Base-by-base conservation (phyloP, 2,888 invertebrate species). In the Agrypnus murinus region DNA sequence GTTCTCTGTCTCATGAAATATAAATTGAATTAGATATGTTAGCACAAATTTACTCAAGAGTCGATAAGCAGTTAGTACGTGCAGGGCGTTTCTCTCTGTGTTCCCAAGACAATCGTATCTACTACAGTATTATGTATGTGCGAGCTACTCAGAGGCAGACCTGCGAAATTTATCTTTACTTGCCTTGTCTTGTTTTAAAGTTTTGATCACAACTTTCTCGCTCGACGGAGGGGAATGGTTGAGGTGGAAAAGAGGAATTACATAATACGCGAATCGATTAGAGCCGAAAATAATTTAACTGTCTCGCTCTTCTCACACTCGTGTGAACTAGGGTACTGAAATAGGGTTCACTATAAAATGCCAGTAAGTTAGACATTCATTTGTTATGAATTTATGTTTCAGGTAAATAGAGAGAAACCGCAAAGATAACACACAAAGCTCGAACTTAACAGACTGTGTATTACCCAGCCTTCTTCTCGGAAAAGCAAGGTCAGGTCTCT, bases 11-110 rank as follows among this genome's bases (percentile, higher is more conserved):
- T 67, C 69, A 58, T 74, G 68, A 74, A 74, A 74, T 72, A 73
- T 73, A 71, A 71, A 74, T 73, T 74, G 73, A 74, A 74, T 74
- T 73, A 69, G 73, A 69, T 73, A 69, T 74, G 68, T 72, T 71
- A 43, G 66, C 60, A 46, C 63, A 73, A 74, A 72, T 72, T 70
- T 69, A 62, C 62, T 65, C 62, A 65, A 68, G 57, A 70, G 71
- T 66, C 72, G 65, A 74, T 72, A 68, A 74, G 70, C 70, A 70
- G 64, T 68, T 70, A 48, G 68, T 70, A 71, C 69, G 70, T 65
- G 68, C 40, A 17, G 59, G 38, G 59, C 50, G 63, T 34, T 65
- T 5, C 45, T 38, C 14, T n/a, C n/a, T n/a, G n/a, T 45, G 43
- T 53, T 69, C 68, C 68, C 58, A 4, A 40, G 60, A 67, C 53